A percentile compares a stretch with the other conserved stretches of the same genome.
phyloP scores from a whole-genome alignment of 1,140 invertebrate genomes.

The Bombus cullumanus region DNA sequence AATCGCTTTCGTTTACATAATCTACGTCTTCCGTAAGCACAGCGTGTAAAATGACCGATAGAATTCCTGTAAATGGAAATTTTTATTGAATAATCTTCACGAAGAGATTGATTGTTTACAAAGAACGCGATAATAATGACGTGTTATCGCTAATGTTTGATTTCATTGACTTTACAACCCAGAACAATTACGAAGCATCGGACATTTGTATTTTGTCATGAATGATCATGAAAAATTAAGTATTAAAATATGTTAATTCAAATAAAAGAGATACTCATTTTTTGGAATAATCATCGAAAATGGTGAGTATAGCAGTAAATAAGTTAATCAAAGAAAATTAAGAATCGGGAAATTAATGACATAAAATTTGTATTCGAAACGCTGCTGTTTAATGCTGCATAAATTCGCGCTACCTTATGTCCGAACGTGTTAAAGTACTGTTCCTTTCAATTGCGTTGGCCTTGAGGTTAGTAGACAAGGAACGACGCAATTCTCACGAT shows the following conservation, averaged over 20 bases:
- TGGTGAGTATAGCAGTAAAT: background rate
- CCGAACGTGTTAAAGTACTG: slow-evolving; percentile 20
- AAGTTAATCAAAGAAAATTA: background rate
- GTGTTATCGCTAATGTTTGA: background rate
- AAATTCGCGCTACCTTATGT: slow-evolving; percentile 28
- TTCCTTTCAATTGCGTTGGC: slow-evolving; percentile 28
- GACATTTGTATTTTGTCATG: background rate
- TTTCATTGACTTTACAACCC: background rate
- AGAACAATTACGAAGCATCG: background rate
- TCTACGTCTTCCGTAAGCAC: background rate
- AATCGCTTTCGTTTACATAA: slow-evolving; percentile 18
- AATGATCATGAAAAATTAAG: background rate
- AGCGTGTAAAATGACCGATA: background rate
- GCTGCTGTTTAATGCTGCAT: background rate
- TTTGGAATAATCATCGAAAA: too few species aligned
- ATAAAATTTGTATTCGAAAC: background rate
- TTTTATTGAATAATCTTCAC: background rate
- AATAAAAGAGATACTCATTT: background rate
- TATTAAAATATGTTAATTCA: background rate
- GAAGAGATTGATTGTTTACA: background rate
- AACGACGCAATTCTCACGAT: slow-evolving; percentile 44
- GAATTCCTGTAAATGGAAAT: background rate
- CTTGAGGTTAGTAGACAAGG: slow-evolving; percentile 30
- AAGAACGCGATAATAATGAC: background rate
- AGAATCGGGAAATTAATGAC: background rate